phyloP scores from a whole-genome alignment of 2,113 vertebrate genomes.

The Rhabdornis inornatus region DNA sequence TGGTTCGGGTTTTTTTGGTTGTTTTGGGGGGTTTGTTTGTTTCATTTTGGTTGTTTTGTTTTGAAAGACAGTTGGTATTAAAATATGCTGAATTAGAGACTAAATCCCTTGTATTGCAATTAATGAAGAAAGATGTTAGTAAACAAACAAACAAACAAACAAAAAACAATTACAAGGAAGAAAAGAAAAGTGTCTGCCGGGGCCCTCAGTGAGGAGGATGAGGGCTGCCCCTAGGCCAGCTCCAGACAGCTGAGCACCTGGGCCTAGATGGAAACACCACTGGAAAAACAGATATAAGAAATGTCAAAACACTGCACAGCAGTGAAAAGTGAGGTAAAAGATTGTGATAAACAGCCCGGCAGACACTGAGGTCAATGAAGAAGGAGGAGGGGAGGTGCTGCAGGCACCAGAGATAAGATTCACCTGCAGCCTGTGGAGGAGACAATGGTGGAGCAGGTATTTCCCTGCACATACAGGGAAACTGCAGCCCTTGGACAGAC shows the following conservation, averaged over 20 bases:
- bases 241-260: not conserved
- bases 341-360: not conserved
- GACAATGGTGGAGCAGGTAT: not conserved
- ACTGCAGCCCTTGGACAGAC: not conserved
- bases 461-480: too few species aligned
- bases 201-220: too few species aligned
- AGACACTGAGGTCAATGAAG: not conserved
- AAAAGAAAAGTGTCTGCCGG: accelerated
- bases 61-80: not conserved
- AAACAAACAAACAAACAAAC: not conserved
- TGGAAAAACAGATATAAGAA: not conserved
- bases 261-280: accelerated
- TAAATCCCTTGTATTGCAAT: not conserved
- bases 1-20: not conserved
- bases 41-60: not conserved
- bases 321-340: not conserved
- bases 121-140: not conserved
- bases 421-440: not conserved
- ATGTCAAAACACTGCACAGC: accelerated
- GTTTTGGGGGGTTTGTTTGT: not conserved
- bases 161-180: not conserved
- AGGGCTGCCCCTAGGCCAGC: accelerated
- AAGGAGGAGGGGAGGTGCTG: not conserved
- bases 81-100: not conserved
- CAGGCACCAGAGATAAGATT: not conserved